Base-by-base conservation (phyloP, 2,797 vertebrate species). In the Taenioides sp. region DNA sequence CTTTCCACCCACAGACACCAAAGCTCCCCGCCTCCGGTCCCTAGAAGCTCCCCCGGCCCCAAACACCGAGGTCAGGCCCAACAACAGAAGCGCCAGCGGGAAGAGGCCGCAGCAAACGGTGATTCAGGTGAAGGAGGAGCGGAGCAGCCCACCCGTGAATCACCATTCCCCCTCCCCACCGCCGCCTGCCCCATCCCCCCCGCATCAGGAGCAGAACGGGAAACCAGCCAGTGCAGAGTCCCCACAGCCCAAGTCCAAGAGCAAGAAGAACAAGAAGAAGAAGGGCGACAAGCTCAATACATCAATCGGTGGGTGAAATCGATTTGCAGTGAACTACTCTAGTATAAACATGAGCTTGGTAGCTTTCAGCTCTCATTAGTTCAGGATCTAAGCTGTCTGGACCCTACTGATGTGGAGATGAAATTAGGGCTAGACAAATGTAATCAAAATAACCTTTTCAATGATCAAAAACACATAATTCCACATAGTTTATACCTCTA, bases 251-350 rank as follows among this genome's bases (percentile, higher is more conserved):
- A 97, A 97, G 91, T 93, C 93, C 91, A 98, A 96, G 91, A 92
- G 80, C 88, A 98, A 97, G 95, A 99, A 97, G 85, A 96, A 89
- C 84, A 98, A 98, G 91, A 99, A 99, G 94, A 99, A 99, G 92
- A 99, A 98, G 85, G 93, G 93, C 1, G 98, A 99, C 80, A 95
- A 96, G 89, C 91, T 91, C 80, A 95, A 93, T 92, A 96, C 81
- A 76, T 98, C 97, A 1, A 96, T 99, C 84, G 98, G 98, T 99
- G 80, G 83, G 93, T 88, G 60, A 7, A 10, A 14, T 11, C 16
- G 12, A 12, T 37, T 37, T 3, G 11, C n/a, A 54, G 20, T 14
- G 54, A 23, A 23, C n/a, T 10, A 23, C 22, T 54, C n/a, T 2
- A 20, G 16, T 52, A 20, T 52, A 3, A 22, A n/a, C 9, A 37